Conservation (phyloP, 2,888 invertebrate genomes). For the Ophion ellenae region DNA sequence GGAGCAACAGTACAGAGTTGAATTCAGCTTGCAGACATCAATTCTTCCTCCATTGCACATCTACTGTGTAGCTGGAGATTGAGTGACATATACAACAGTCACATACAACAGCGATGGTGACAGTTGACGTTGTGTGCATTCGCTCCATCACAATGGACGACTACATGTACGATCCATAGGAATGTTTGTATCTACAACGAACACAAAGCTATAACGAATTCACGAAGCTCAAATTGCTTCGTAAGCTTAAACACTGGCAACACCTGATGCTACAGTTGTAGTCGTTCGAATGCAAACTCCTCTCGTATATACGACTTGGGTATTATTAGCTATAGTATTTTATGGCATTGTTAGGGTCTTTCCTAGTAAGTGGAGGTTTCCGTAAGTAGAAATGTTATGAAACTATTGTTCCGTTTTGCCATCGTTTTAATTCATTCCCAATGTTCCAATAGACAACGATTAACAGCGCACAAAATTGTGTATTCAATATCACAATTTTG, state of each 20-base stretch:
- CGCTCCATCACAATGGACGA: slow-evolving; percentile 27
- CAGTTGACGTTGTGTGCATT: background rate
- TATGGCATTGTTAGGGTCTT: slow-evolving; percentile 36
- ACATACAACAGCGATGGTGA: background rate
- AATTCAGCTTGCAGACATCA: slow-evolving; percentile 28
- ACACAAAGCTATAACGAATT: slow-evolving; percentile 30
- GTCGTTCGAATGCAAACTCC: slow-evolving; percentile 9
- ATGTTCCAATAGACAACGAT: slow-evolving; percentile 16
- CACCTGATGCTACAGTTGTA: slow-evolving; percentile 52
- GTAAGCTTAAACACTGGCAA: slow-evolving; percentile 49
- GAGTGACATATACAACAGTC: slow-evolving; percentile 26
- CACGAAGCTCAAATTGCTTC: slow-evolving; percentile 49
- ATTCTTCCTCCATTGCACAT: slow-evolving; percentile 19
- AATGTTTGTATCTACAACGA: slow-evolving; percentile 24
- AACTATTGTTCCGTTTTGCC: slow-evolving; percentile 9
- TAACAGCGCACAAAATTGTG: slow-evolving; percentile 37
- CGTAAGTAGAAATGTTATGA: slow-evolving; percentile 29
- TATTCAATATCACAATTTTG: slow-evolving; percentile 39
- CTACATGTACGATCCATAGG: slow-evolving; percentile 14
- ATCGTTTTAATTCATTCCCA: slow-evolving; percentile 36
- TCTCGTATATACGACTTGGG: background rate
- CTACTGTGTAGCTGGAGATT: slow-evolving; percentile 41
- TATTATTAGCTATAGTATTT: slow-evolving; percentile 32
- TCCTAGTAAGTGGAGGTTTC: slow-evolving; percentile 39
- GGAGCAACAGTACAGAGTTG: slow-evolving; percentile 15